These are phyloP conservation scores for Archips xylosteana DNA, from an alignment of 2,888 invertebrate species.

Conservation along the genomic window DNA sequence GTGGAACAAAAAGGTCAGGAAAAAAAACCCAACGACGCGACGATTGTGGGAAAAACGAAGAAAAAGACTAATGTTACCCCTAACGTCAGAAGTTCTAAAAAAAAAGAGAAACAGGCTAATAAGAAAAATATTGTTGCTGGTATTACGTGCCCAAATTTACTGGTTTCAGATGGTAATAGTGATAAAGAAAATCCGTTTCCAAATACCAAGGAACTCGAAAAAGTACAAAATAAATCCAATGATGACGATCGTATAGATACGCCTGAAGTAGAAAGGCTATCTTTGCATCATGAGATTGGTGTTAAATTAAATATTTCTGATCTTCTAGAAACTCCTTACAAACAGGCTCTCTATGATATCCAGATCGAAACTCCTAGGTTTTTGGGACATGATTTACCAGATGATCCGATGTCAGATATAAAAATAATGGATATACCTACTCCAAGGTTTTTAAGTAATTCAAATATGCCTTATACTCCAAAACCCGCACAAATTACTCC, in stretches of 20 bases:
- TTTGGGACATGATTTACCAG: slow-evolving; percentile 74
- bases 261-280: slow-evolving; percentile 74
- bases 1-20: slow-evolving; percentile 44
- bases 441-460: slow-evolving; percentile 80
- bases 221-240: slow-evolving; percentile 54
- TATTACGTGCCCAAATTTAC: slow-evolving; percentile 39
- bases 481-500: slow-evolving; percentile 70
- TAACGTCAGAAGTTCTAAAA: slow-evolving; percentile 17
- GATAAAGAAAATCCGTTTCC: slow-evolving; percentile 44
- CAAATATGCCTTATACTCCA: slow-evolving; percentile 59
- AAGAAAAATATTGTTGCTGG: slow-evolving; percentile 1
- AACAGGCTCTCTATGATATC: slow-evolving; percentile 77
- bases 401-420: slow-evolving; percentile 80
- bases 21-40: slow-evolving; percentile 47
- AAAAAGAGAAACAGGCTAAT: slow-evolving; percentile 17
- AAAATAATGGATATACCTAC: slow-evolving; percentile 86
- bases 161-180: slow-evolving; percentile 56
- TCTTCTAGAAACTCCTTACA: slow-evolving; percentile 86
- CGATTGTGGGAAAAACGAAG: slow-evolving; percentile 50
- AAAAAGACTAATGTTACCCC: slow-evolving; percentile 38
- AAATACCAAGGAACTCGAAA: slow-evolving; percentile 51
- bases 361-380: slow-evolving; percentile 85
- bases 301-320: slow-evolving; percentile 78
- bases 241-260: slow-evolving; percentile 64
- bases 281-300: slow-evolving; percentile 74